Percentiles rank a stretch among this genome's conserved stretches.
Evolutionary conservation across 1,140 invertebrate genomes (phyloP).

Genomic region (Sesamia nonagrioides): DNA sequence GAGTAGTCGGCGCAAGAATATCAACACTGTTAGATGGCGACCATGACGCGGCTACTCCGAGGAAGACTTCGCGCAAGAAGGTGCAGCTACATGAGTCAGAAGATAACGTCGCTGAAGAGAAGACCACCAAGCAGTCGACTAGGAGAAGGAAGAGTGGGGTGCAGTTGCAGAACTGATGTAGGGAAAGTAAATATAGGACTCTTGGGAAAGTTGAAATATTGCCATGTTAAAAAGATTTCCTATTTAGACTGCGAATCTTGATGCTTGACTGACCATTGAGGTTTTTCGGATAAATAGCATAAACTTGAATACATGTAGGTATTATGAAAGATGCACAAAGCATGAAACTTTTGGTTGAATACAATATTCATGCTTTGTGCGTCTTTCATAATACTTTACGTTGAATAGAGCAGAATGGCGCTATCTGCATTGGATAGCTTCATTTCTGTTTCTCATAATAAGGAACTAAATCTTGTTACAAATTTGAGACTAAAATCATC

Average conservation of each 20-base stretch:
- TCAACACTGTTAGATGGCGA: constrained; percentile 37
- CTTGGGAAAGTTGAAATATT: neutral
- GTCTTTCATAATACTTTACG: no score
- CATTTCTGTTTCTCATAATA: neutral
- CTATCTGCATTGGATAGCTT: neutral
- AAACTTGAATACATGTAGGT: no score
- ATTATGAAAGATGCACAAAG: no score
- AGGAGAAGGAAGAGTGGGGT: constrained; percentile 53
- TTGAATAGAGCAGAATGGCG: neutral
- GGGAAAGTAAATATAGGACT: neutral
- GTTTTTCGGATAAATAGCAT: neutral
- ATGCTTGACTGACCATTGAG: neutral
- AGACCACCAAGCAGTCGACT: constrained; percentile 45
- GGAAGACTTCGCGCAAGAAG: constrained; percentile 57
- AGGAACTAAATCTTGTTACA: no score
- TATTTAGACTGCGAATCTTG: neutral
- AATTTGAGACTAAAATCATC: neutral
- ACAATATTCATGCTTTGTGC: no score
- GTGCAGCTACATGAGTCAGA: constrained; percentile 51
- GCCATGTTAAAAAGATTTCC: no score
- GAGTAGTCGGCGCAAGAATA: constrained; percentile 67
- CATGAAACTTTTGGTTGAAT: neutral
- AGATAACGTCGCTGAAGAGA: constrained; percentile 36
- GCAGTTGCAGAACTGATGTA: neutral
- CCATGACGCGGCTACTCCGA: constrained; percentile 23